Evolutionary conservation across 2,113 vertebrate species (phyloP).

Genomic region (Ailuropoda melanoleuca): DNA sequence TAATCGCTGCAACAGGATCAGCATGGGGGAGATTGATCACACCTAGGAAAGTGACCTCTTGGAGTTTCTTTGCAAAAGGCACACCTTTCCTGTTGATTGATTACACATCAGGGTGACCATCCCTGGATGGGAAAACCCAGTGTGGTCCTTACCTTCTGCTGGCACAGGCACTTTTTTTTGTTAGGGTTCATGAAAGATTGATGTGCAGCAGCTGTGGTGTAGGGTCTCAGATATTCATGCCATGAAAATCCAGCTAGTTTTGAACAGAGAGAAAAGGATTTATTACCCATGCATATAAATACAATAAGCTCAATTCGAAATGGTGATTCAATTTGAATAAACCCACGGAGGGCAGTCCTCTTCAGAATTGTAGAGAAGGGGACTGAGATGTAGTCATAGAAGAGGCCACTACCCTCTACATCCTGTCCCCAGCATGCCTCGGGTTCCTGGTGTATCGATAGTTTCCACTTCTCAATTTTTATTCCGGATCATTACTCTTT

Average conservation of each 20-base stretch:
- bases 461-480: not conserved
- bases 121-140: conserved; percentile 52
- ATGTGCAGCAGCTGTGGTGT: conserved; percentile 41
- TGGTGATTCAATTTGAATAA: conserved; percentile 46
- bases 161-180: conserved; percentile 41
- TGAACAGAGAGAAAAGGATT: conserved; percentile 46
- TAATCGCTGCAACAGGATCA: conserved; percentile 71
- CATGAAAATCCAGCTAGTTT: conserved; percentile 28
- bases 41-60: conserved; percentile 74
- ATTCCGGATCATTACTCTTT: not conserved
- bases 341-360: not conserved
- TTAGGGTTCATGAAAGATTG: conserved; percentile 67
- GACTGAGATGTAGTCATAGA: not conserved
- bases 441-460: not conserved
- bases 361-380: not conserved
- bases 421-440: not conserved
- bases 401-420: not conserved
- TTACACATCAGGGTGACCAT: conserved; percentile 70
- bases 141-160: conserved; percentile 60
- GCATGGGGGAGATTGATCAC: conserved; percentile 78
- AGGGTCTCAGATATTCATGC: conserved; percentile 9
- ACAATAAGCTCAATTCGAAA: conserved; percentile 36
- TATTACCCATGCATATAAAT: not conserved
- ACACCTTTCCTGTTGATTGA: conserved; percentile 78
- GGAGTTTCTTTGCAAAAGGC: conserved; percentile 60